These are phyloP conservation scores for Drosophila kambysellisi DNA, from an alignment of 2,888 invertebrate genomes.

Conservation along the genomic window DNA sequence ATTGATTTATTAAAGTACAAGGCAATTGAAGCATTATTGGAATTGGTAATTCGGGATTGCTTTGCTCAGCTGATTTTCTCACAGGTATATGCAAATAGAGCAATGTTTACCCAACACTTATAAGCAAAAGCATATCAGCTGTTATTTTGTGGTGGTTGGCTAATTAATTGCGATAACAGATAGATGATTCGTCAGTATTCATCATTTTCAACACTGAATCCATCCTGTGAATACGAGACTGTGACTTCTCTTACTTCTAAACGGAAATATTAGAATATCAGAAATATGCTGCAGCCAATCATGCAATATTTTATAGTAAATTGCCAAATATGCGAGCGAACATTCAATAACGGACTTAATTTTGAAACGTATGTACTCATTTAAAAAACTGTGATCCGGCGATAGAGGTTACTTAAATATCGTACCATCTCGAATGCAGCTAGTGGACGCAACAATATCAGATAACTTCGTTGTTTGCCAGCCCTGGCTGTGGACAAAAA, in stretches of 20 bases:
- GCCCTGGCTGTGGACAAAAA: conserved; percentile 59
- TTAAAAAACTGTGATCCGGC: background rate
- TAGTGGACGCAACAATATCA: conserved; percentile 58
- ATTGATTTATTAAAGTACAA: background rate
- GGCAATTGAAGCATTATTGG: conserved; percentile 1
- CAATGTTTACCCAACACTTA: conserved; percentile 23
- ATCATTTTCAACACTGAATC: conserved; percentile 13
- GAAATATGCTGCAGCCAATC: background rate
- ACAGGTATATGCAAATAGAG: conserved; percentile 1
- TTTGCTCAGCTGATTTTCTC: conserved; percentile 21
- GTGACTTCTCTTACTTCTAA: background rate
- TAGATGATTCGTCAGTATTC: background rate
- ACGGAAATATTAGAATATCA: background rate
- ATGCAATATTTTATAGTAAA: background rate
- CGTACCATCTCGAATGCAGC: conserved; percentile 40
- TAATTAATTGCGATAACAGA: background rate
- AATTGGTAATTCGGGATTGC: conserved; percentile 1
- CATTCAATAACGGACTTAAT: background rate
- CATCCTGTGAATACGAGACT: background rate
- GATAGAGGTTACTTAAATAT: conserved; percentile 18
- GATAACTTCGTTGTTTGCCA: conserved; percentile 42
- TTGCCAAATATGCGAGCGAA: too few relatives aligned
- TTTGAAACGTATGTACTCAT: background rate
- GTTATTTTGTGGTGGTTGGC: conserved; percentile 14
- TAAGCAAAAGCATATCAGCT: conserved; percentile 27